Conservation (phyloP, 2,113 vertebrate species). For the Narcine bancroftii region DNA sequence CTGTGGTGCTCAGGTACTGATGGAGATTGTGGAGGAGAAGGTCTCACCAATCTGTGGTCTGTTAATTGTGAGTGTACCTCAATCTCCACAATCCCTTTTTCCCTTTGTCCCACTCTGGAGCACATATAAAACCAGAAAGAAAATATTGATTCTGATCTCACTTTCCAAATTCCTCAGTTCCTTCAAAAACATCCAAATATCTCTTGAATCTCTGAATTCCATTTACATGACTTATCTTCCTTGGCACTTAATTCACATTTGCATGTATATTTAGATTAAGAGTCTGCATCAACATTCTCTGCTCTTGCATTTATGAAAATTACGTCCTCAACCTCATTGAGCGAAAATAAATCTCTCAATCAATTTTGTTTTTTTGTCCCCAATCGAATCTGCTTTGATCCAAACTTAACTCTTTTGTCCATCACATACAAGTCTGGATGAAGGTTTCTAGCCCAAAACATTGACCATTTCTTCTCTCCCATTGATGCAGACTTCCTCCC, state of each 20-base stretch:
- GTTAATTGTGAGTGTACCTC: no score
- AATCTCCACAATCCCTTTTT: background rate
- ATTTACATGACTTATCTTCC: background rate
- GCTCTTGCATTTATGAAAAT: background rate
- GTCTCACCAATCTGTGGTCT: no score
- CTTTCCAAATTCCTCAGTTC: background rate
- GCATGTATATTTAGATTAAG: background rate
- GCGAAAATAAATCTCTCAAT: background rate
- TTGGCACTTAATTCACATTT: background rate
- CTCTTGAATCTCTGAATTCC: background rate
- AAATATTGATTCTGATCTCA: background rate
- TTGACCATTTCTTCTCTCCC: no score
- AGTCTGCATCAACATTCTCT: background rate
- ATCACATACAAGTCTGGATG: no score
- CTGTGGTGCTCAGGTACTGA: no score
- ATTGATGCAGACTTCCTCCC: no score
- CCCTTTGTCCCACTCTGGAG: background rate
- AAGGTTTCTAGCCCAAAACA: no score
- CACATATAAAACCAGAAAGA: no score
- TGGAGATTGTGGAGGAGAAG: no score
- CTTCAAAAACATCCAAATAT: background rate
- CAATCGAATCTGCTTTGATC: no score
- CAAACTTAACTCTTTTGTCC: no score
- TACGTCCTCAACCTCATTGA: background rate
- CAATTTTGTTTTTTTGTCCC: background rate